A percentile compares a stretch with the other conserved stretches of the same genome.
These are phyloP conservation scores for Hystrix cristata DNA, from an alignment of 2,113 vertebrate genomes.

Conservation along the genomic window DNA sequence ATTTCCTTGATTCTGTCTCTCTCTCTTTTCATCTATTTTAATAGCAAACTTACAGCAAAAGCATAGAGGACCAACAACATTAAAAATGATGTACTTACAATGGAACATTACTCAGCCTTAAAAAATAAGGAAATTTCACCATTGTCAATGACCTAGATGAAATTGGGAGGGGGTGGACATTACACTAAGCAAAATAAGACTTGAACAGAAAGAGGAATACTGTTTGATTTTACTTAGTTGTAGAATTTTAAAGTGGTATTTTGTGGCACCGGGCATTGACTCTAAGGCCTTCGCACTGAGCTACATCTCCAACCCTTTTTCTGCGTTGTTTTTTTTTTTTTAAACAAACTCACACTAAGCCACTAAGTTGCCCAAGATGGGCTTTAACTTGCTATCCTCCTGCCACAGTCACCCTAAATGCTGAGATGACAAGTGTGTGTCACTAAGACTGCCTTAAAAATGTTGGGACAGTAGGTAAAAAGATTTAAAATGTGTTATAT, in stretches of 20 bases:
- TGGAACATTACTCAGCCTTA: neutral
- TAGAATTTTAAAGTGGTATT: neutral
- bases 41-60: conserved; percentile 92
- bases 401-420: neutral
- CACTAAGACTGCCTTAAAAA: neutral
- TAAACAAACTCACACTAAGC: neutral
- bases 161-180: neutral
- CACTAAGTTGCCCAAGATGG: neutral
- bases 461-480: neutral
- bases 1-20: neutral
- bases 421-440: neutral
- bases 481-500: neutral
- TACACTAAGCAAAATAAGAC: neutral
- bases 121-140: neutral
- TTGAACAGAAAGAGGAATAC: neutral
- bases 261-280: neutral
- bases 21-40: conserved; percentile 90
- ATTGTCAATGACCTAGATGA: neutral
- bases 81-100: neutral
- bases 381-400: neutral
- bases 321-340: neutral
- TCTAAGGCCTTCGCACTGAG: neutral
- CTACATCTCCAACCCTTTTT: neutral
- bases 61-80: neutral
- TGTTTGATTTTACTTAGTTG: neutral